phyloP scores from a whole-genome alignment of 2,888 invertebrate species.

The Mongoloraphidia duomilia region DNA sequence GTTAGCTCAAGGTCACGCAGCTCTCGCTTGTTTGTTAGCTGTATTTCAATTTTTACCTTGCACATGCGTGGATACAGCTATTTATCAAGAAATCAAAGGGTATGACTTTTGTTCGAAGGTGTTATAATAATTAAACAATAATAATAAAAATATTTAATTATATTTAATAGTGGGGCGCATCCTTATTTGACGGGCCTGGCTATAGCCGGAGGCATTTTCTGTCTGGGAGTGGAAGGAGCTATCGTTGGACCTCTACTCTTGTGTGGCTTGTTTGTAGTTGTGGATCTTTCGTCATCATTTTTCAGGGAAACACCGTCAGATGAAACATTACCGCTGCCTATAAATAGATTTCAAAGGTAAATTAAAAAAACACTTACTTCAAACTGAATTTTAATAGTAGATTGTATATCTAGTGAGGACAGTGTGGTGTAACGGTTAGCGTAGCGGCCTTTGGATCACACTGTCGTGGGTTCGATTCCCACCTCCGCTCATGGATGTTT shows the following conservation, averaged over 20 bases:
- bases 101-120: conserved; percentile 29
- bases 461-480: no score
- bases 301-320: conserved; percentile 52
- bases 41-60: conserved; percentile 80
- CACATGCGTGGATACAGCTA: conserved; percentile 84
- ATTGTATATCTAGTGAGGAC: neutral
- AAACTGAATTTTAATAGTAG: neutral
- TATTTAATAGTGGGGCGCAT: conserved; percentile 63
- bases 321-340: conserved; percentile 28
- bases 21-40: conserved; percentile 68
- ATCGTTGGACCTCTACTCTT: conserved; percentile 91
- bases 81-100: conserved; percentile 97
- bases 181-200: conserved; percentile 94
- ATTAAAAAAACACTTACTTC: neutral
- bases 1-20: conserved; percentile 75
- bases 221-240: conserved; percentile 91
- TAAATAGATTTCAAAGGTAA: conserved; percentile 4
- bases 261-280: conserved; percentile 85
- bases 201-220: conserved; percentile 96
- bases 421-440: neutral
- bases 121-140: neutral
- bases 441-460: no score
- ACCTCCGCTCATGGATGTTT: no score
- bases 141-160: neutral
- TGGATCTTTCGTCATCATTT: conserved; percentile 64